Percentiles rank a stretch among this genome's conserved stretches.
Conservation (phyloP, 1,140 invertebrate species). For the Megalonaias nervosa region DNA sequence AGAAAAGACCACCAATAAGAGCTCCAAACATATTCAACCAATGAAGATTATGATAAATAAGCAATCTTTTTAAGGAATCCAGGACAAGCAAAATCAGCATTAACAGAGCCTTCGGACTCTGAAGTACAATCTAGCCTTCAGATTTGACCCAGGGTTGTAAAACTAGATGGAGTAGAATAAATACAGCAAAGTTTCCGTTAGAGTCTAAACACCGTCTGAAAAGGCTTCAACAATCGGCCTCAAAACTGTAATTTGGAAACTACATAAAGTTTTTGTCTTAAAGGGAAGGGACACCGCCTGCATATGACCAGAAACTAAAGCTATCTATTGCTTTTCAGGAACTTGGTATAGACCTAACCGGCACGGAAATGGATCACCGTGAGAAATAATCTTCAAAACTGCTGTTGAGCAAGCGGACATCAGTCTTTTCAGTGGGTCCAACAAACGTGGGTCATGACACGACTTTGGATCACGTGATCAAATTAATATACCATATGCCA, state of each 20-base stretch:
- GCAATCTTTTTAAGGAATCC: too few relatives aligned
- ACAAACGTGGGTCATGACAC: constrained; percentile 4
- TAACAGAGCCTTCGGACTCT: too few relatives aligned
- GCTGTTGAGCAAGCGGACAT: neutral
- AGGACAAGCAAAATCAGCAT: too few relatives aligned
- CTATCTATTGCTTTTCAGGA: neutral
- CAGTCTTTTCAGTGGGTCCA: neutral
- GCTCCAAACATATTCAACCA: too few relatives aligned
- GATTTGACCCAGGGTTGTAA: constrained; percentile 10
- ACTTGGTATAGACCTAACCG: too few relatives aligned
- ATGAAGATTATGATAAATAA: too few relatives aligned
- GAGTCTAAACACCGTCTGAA: constrained; percentile 4
- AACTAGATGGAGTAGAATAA: neutral
- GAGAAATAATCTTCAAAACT: neutral
- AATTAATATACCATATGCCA: constrained; percentile 3
- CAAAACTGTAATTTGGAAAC: constrained; percentile 10
- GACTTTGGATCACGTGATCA: neutral
- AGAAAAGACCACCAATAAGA: too few relatives aligned
- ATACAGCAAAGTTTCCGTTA: neutral
- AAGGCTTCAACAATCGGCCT: constrained; percentile 11
- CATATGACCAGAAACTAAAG: neutral
- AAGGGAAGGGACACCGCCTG: neutral
- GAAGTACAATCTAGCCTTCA: neutral
- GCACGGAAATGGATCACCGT: neutral
- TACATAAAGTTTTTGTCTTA: constrained; percentile 6